Conservation (phyloP, 2,888 invertebrate genomes). For the Meteorus colon region DNA sequence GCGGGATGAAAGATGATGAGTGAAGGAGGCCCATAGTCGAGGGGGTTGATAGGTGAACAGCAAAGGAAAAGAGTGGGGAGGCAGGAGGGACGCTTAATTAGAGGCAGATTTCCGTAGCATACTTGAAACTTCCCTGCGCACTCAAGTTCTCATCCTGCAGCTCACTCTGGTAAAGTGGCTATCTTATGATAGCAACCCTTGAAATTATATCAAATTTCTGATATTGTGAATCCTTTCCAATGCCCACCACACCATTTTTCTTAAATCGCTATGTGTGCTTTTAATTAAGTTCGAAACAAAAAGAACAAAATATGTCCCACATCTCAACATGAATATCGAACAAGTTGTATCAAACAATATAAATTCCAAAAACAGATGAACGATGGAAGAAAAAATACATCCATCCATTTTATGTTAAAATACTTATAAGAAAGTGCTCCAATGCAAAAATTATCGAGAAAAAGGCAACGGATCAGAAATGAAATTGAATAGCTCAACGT, state of each 20-base stretch:
- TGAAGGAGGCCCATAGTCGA: conserved; percentile 59
- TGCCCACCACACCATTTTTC: conserved; percentile 1
- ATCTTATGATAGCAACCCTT: conserved; percentile 63
- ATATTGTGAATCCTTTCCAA: conserved; percentile 39
- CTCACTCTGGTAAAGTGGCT: conserved; percentile 71
- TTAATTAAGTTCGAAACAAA: neutral
- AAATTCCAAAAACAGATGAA: no score
- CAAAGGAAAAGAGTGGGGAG: conserved; percentile 51
- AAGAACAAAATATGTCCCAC: neutral
- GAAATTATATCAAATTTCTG: conserved; percentile 61
- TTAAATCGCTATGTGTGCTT: neutral
- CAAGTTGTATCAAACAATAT: no score
- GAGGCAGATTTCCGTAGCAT: conserved; percentile 72
- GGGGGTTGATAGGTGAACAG: conserved; percentile 45
- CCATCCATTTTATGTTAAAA: no score
- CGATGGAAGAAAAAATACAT: no score
- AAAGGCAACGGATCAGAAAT: neutral
- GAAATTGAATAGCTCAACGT: neutral
- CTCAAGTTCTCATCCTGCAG: conserved; percentile 68
- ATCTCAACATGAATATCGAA: no score
- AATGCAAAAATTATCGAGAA: neutral
- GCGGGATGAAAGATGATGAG: conserved; percentile 69
- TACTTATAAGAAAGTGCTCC: no score
- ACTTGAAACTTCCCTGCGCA: conserved; percentile 70
- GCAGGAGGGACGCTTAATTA: conserved; percentile 70